These are phyloP conservation scores for Hirundo rustica DNA, from an alignment of 2,797 vertebrate genomes.

Conservation along the genomic window DNA sequence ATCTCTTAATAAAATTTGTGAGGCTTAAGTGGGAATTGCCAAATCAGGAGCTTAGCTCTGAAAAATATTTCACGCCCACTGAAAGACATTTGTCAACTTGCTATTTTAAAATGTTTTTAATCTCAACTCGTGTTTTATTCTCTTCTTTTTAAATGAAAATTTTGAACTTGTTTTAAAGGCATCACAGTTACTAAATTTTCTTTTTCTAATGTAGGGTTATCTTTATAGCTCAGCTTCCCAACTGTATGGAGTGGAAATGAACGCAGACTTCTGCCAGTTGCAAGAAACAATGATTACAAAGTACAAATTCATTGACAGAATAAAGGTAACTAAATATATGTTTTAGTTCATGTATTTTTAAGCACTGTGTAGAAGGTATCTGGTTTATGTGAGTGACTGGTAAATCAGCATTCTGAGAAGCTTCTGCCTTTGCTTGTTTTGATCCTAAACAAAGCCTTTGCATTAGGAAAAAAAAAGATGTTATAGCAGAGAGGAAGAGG, in stretches of 20 bases:
- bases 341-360: neutral
- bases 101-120: neutral
- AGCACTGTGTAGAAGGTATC: neutral
- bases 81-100: neutral
- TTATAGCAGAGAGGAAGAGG: neutral
- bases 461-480: neutral
- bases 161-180: slow-evolving; percentile 7
- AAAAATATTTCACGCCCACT: neutral
- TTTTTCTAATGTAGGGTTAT: slow-evolving; percentile 81
- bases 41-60: neutral
- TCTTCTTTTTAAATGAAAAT: slow-evolving; percentile 1
- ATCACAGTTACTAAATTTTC: slow-evolving; percentile 26
- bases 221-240: slow-evolving; percentile 87
- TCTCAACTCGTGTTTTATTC: neutral
- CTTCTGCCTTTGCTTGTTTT: neutral
- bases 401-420: neutral
- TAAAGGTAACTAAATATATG: slow-evolving; percentile 79
- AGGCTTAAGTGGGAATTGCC: neutral
- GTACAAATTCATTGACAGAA: slow-evolving; percentile 84
- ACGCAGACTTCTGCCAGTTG: slow-evolving; percentile 87
- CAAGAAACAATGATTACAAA: slow-evolving; percentile 85
- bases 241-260: slow-evolving; percentile 89
- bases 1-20: neutral
- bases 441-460: neutral
- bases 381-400: neutral